These are phyloP conservation scores for Amphipyra tragopoginis DNA, from an alignment of 2,888 invertebrate genomes.

Conservation along the genomic window DNA sequence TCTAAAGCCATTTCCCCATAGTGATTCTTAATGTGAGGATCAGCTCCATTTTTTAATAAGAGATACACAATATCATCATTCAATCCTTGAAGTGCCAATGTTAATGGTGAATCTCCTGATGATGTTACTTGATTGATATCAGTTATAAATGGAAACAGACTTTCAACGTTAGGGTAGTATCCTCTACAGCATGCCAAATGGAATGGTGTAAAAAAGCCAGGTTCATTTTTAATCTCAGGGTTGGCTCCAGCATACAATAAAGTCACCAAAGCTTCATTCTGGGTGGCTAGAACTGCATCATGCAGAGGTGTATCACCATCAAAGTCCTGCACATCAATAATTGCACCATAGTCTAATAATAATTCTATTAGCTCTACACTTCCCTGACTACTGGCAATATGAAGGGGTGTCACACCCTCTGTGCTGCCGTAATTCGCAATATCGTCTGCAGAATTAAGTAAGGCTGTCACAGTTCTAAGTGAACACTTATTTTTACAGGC, in stretches of 20 bases:
- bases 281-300: slow-evolving; percentile 77
- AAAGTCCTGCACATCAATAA: slow-evolving; percentile 83
- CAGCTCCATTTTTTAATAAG: slow-evolving; percentile 78
- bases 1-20: slow-evolving; percentile 77
- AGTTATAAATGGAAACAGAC: slow-evolving; percentile 75
- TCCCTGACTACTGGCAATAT: slow-evolving; percentile 80
- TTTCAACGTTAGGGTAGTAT: slow-evolving; percentile 72
- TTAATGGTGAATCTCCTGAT: slow-evolving; percentile 79
- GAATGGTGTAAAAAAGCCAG: slow-evolving; percentile 76
- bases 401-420: slow-evolving; percentile 85
- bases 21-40: slow-evolving; percentile 78
- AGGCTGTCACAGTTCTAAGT: slow-evolving; percentile 72
- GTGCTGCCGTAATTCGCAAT: slow-evolving; percentile 84
- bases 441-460: slow-evolving; percentile 77
- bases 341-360: slow-evolving; percentile 80
- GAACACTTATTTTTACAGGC: slow-evolving; percentile 80
- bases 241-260: slow-evolving; percentile 83
- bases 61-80: slow-evolving; percentile 76
- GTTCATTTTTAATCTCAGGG: slow-evolving; percentile 79
- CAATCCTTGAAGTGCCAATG: slow-evolving; percentile 75
- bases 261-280: slow-evolving; percentile 72
- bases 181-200: slow-evolving; percentile 84
- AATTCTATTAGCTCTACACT: slow-evolving; percentile 77
- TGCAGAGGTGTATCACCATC: slow-evolving; percentile 87
- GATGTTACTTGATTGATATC: slow-evolving; percentile 77